Evolutionary conservation across 2,113 vertebrate species (phyloP).

Genomic region (Muntiacus muntjak): DNA sequence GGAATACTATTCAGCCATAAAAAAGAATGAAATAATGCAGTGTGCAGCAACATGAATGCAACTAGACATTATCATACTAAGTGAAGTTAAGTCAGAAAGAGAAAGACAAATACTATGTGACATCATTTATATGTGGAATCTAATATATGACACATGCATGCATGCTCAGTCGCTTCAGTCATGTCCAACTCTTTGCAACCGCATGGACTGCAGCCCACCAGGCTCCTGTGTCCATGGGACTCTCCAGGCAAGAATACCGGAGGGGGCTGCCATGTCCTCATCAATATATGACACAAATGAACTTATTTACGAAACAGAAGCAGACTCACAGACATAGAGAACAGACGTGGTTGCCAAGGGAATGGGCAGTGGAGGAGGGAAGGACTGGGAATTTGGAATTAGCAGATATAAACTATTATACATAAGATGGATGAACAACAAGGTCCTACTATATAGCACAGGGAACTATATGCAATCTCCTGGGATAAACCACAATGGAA

Average conservation of each 20-base stretch:
- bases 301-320: neutral
- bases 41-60: neutral
- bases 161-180: neutral
- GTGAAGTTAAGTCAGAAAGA: neutral
- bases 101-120: neutral
- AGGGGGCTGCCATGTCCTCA: neutral
- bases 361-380: neutral
- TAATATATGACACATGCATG: neutral
- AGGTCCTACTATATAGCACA: neutral
- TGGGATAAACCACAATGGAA: neutral
- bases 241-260: neutral
- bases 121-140: neutral
- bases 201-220: neutral
- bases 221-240: neutral
- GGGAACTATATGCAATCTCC: neutral
- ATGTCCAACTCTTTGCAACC: neutral
- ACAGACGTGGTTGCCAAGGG: neutral
- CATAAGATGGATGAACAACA: neutral
- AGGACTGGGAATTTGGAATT: neutral
- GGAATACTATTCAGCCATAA: neutral
- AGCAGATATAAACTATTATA: neutral
- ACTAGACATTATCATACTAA: neutral
- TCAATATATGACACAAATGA: neutral
- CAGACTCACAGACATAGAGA: neutral
- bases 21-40: neutral